Evolutionary conservation across 2,888 invertebrate species (phyloP).

Genomic region (Acrocera orbiculus): DNA sequence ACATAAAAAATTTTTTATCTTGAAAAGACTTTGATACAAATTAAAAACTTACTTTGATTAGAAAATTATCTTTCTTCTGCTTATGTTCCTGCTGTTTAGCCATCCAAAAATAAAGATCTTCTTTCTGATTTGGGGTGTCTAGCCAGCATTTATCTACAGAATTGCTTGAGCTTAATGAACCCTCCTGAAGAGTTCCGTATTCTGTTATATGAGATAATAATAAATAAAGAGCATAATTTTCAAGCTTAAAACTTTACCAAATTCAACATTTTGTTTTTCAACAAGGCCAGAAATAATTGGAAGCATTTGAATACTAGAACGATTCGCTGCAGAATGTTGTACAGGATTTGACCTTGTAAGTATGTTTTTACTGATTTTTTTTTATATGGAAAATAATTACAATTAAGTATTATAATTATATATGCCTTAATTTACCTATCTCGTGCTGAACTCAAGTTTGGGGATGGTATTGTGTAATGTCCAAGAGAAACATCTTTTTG

Average conservation of each 20-base stretch:
- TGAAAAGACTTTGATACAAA: no score
- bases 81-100: constrained; percentile 58
- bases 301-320: constrained; percentile 32
- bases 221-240: not conserved
- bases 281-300: constrained; percentile 31
- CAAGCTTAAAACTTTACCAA: constrained; percentile 18
- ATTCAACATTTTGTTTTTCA: constrained; percentile 29
- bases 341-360: constrained; percentile 8
- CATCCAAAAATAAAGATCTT: constrained; percentile 94
- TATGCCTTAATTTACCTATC: constrained; percentile 19
- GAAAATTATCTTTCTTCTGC: constrained; percentile 20
- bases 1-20: no score
- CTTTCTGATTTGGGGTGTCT: constrained; percentile 41
- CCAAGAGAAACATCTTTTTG: constrained; percentile 15
- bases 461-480: constrained; percentile 21
- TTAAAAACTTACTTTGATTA: constrained; percentile 4
- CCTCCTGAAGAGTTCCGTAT: constrained; percentile 58
- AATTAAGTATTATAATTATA: no score
- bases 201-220: constrained; percentile 30
- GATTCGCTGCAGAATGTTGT: constrained; percentile 29
- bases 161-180: constrained; percentile 44
- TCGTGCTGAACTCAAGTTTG: constrained; percentile 23
- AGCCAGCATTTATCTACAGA: constrained; percentile 28
- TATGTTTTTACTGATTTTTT: no score
- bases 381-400: no score